Percentiles rank a stretch among this genome's conserved stretches.
Conservation (phyloP, 2,113 vertebrate genomes). For the Actenoides lindsayi region DNA sequence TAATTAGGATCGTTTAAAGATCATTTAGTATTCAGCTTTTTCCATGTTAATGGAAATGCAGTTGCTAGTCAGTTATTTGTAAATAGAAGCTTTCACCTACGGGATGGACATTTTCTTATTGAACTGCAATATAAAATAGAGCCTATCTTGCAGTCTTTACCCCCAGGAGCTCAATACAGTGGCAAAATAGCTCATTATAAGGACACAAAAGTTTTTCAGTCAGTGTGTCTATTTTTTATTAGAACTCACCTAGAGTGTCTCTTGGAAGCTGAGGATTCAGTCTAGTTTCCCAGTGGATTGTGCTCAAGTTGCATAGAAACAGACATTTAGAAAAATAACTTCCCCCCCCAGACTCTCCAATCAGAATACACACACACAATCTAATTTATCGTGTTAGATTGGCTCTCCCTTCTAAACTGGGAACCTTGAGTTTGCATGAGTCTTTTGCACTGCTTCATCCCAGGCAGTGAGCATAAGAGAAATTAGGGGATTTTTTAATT, state of each 20-base stretch:
- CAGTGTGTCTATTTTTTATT: background rate
- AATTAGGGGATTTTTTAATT: accelerated
- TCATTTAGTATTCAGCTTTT: background rate
- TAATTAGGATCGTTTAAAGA: background rate
- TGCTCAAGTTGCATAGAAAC: background rate
- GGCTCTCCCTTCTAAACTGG: background rate
- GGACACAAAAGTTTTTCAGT: background rate
- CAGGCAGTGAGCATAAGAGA: background rate
- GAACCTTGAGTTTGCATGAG: background rate
- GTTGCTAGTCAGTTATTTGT: background rate
- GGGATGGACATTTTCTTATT: background rate
- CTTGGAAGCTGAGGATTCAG: background rate
- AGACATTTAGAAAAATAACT: background rate
- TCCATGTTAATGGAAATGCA: background rate
- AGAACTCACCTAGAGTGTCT: background rate
- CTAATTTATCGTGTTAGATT: background rate
- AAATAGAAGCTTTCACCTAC: background rate
- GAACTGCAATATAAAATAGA: background rate
- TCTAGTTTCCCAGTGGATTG: background rate
- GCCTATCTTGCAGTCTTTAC: background rate
- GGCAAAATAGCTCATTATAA: background rate
- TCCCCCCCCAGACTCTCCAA: background rate
- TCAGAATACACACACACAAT: background rate
- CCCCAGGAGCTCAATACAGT: background rate
- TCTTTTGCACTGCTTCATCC: background rate